Evolutionary conservation across 2,113 vertebrate species (phyloP), one percentile per base, ranked within the genome.

Genomic region (Phyllopteryx taeniolatus): DNA sequence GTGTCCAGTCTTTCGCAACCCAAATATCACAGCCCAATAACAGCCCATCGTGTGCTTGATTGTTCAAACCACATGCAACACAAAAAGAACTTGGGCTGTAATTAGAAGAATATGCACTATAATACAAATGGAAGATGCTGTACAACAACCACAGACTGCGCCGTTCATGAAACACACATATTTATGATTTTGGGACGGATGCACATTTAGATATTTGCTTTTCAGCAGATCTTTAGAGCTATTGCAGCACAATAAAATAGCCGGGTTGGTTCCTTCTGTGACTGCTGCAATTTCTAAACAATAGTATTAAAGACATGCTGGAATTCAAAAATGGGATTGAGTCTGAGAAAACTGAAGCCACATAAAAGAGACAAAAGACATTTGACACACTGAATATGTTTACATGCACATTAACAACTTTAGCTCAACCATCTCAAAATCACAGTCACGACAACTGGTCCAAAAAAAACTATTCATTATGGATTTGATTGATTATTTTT

Each of bases 361-460:
- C 57, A 65, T 89, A 88, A 88, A 86, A 86, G 72, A 84, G 64
- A 84, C 70, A 78, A 60, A 39, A 61, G n/a, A 72, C 35, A 65
- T 74, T 61, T 72, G 71, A 66, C 76, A 73, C 53, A 67, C 35
- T 13, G 51, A 46, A 31, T 61, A 70, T 79, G 82, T 83, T 81
- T 47, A 80, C 66, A 70, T 78, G 78, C 81, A 81, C 82, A 77
- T 63, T 11, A 19, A 54, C 19, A 39, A 33, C 42, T 53, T 43
- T 14, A 57, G 43, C 61, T 47, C 49, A 3, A 2, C 31, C 42
- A 15, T n/a, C 49, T 39, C 15, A 13, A 78, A 15, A 68, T 8
- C 56, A 72, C 19, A 56, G 11, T 4, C 53, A 31, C 22, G 31
- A 59, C 49, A 44, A 3, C 42, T 7, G 8, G 31, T 1, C 6